Percentiles rank a stretch among this genome's conserved stretches.
phyloP scores from a whole-genome alignment of 2,797 vertebrate species.

The Trachurus trachurus region DNA sequence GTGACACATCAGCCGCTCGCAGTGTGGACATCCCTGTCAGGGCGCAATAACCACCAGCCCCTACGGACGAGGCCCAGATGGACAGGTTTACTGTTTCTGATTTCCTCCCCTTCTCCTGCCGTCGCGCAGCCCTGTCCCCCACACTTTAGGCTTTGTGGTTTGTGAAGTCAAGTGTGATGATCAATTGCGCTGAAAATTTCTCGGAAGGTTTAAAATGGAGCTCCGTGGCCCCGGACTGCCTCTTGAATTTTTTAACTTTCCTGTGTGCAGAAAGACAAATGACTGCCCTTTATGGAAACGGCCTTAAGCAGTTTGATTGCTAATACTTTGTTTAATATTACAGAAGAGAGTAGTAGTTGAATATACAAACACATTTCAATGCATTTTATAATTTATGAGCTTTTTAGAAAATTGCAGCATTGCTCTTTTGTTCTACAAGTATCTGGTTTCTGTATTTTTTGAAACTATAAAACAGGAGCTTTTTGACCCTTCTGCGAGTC shows the following conservation, averaged over 20 bases:
- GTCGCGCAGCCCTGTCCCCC: slow-evolving; percentile 38
- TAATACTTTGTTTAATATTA: slow-evolving; percentile 74
- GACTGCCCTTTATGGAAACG: slow-evolving; percentile 65
- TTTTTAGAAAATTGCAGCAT: slow-evolving; percentile 67
- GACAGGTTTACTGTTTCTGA: slow-evolving; percentile 75
- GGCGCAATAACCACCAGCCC: slow-evolving; percentile 64
- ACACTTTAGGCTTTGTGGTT: slow-evolving; percentile 62
- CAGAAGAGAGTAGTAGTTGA: slow-evolving; percentile 59
- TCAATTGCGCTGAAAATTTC: slow-evolving; percentile 81
- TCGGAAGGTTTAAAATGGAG: slow-evolving; percentile 79
- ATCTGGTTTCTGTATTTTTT: slow-evolving; percentile 21
- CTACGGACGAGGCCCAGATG: slow-evolving; percentile 70
- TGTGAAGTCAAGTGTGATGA: slow-evolving; percentile 80
- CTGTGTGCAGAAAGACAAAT: slow-evolving; percentile 69
- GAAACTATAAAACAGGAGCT: slow-evolving; percentile 36
- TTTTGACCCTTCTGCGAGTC: slow-evolving; percentile 45
- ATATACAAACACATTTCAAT: slow-evolving; percentile 62
- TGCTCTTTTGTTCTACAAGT: slow-evolving; percentile 16
- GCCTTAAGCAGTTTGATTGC: slow-evolving; percentile 69
- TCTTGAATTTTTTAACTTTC: slow-evolving; percentile 76
- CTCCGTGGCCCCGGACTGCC: slow-evolving; percentile 57
- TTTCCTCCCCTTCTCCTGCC: slow-evolving; percentile 63
- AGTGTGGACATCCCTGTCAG: slow-evolving; percentile 47
- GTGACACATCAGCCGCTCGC: slow-evolving; percentile 49
- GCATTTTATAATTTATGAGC: slow-evolving; percentile 60